These are phyloP conservation scores for Aramus guarauna DNA, from an alignment of 2,113 vertebrate genomes.

Conservation along the genomic window DNA sequence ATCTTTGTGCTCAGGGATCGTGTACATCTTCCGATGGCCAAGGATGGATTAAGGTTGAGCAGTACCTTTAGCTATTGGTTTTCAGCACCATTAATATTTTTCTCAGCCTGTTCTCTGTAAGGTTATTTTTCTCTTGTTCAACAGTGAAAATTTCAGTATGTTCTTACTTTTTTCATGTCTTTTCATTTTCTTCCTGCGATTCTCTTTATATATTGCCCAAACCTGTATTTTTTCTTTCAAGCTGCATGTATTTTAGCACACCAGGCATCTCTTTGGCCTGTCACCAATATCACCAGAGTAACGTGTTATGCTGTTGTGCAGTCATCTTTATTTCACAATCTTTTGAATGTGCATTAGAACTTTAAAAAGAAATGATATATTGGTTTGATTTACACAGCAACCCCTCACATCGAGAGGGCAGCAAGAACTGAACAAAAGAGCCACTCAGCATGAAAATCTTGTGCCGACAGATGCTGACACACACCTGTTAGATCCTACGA, in stretches of 20 bases:
- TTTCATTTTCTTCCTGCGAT: neutral
- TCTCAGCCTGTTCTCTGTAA: neutral
- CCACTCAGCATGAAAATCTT: neutral
- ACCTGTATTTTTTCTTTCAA: neutral
- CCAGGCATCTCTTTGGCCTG: neutral
- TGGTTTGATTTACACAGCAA: neutral
- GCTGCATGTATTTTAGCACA: neutral
- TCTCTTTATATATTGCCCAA: neutral
- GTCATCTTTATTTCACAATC: neutral
- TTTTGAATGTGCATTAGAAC: neutral
- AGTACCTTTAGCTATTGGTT: neutral
- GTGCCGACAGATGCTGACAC: neutral
- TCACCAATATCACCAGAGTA: neutral
- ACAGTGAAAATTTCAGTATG: neutral
- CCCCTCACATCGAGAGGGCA: neutral
- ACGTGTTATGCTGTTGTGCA: rapidly evolving
- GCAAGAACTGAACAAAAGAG: neutral
- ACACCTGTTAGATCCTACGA: conserved; percentile 17
- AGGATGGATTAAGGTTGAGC: neutral
- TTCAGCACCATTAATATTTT: neutral
- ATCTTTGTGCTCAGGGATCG: neutral
- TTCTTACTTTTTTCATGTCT: neutral
- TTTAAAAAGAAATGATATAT: neutral
- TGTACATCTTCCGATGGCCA: neutral
- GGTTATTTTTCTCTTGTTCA: neutral